These are phyloP conservation scores for Oophaga pumilio DNA, from an alignment of 2,113 vertebrate genomes.

Conservation along the genomic window DNA sequence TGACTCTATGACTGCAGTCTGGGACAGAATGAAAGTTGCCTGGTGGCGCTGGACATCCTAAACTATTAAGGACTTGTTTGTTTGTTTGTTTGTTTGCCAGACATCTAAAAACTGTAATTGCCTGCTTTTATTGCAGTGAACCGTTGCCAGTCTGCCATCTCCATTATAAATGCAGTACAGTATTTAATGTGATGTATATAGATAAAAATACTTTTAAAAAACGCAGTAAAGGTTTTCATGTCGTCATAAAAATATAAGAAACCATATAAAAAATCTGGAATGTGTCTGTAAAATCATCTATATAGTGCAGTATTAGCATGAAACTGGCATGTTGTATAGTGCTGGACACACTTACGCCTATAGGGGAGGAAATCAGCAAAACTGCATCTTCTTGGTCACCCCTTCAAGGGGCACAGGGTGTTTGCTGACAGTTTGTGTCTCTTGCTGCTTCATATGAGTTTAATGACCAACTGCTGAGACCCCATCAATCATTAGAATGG, in stretches of 20 bases:
- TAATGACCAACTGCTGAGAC: no score
- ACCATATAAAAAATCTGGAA: neutral
- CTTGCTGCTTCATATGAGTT: no score
- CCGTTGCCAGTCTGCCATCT: neutral
- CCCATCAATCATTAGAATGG: no score
- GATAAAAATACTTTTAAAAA: neutral
- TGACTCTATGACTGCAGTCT: conserved; percentile 86
- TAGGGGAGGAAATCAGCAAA: no score
- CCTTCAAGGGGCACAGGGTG: no score
- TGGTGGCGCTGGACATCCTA: conserved; percentile 96
- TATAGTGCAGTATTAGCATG: no score
- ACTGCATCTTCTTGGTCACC: no score
- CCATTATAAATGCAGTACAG: neutral
- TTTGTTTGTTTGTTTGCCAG: neutral
- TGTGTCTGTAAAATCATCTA: neutral
- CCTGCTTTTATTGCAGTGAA: neutral
- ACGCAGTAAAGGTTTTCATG: neutral
- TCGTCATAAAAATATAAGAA: neutral
- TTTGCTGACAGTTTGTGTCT: no score
- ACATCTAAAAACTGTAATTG: neutral
- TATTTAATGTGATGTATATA: conserved; percentile 23
- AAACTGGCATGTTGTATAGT: no score
- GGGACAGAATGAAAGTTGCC: conserved; percentile 94
- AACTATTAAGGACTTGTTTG: conserved; percentile 22
- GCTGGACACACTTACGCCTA: no score